Conservation (phyloP, 2,888 invertebrate genomes). For the Tetanocera ferruginea region DNA sequence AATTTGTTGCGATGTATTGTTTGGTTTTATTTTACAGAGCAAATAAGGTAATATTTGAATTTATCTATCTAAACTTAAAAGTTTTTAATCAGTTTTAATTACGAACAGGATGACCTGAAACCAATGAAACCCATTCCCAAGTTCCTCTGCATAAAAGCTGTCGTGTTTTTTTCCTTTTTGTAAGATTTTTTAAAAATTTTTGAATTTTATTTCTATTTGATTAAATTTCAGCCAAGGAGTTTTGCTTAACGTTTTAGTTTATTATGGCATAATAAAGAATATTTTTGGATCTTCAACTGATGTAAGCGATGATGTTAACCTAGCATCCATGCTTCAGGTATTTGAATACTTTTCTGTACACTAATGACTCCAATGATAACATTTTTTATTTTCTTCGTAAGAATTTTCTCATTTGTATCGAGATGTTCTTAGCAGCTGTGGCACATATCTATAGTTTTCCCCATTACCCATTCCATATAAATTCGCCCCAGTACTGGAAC, state of each 20-base stretch:
- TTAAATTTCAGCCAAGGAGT: conserved; percentile 85
- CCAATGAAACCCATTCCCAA: conserved; percentile 96
- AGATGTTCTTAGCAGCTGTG: conserved; percentile 96
- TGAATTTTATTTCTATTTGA: conserved; percentile 25
- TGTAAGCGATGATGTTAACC: conserved; percentile 77
- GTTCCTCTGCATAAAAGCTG: conserved; percentile 96
- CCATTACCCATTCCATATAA: conserved; percentile 84
- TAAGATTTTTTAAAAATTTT: conserved; percentile 71
- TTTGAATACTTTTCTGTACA: conserved; percentile 39
- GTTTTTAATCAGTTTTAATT: background rate
- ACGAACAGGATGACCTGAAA: conserved; percentile 75
- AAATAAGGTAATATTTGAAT: conserved; percentile 74
- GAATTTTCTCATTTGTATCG: conserved; percentile 96
- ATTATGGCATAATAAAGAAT: conserved; percentile 83
- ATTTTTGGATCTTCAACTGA: conserved; percentile 80
- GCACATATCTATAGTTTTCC: conserved; percentile 97
- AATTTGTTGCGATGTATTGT: conserved; percentile 97
- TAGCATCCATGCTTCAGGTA: conserved; percentile 88
- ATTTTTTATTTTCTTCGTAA: conserved; percentile 64
- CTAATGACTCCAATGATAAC: background rate
- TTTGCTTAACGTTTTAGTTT: conserved; percentile 87
- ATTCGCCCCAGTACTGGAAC: conserved; percentile 73
- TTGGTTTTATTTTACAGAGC: conserved; percentile 94
- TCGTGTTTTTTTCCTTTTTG: conserved; percentile 98
- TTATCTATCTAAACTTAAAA: too few relatives aligned